Evolutionary conservation across 2,888 invertebrate genomes (phyloP), one percentile per base, ranked within the genome.

Genomic region (Lycia hirtaria): DNA sequence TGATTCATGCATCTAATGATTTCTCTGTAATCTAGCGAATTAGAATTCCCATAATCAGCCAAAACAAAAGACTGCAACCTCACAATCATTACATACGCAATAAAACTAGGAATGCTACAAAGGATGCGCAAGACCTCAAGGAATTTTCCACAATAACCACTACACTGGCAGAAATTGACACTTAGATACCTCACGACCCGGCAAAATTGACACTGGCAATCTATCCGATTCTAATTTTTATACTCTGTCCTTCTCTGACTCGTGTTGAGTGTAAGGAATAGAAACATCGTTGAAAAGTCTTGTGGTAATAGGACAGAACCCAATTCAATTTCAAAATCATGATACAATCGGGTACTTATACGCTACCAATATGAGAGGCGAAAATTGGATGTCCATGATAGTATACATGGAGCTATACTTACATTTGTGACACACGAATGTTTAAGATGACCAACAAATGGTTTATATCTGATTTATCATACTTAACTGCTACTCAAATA

Each of bases 281-380:
- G 38, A 60, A 59, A 0, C 6, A n/a, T 12, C 17, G 37, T 43
- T 58, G 57, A 43, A 58, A 64, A 60, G 55, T 60, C 61, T 63
- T 59, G 62, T 60, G 73, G 68, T 58, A 69, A 71, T 71, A 76
- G 73, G 81, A 81, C 80, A 80, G 80, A 80, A 79, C 83, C 80
- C 82, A 83, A 86, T 84, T 88, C 86, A 88, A 88, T 88, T 87
- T 87, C 73, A 76, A 87, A 87, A 84, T 80, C 82, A 78, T 78
- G 83, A 80, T 80, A 85, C 81, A 81, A 82, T 83, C 83, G 74
- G 73, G 80, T 78, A 81, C 84, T 84, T 85, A 83, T 73, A 78
- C 77, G 86, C 86, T 88, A 88, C 89, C 87, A 87, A 88, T 87
- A 85, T 85, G 87, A 86, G 84, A 83, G 83, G 87, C 81, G 87